Evolutionary conservation across 2,888 invertebrate species (phyloP), one percentile per base, ranked within the genome.

Genomic region (Anticlea derivata): DNA sequence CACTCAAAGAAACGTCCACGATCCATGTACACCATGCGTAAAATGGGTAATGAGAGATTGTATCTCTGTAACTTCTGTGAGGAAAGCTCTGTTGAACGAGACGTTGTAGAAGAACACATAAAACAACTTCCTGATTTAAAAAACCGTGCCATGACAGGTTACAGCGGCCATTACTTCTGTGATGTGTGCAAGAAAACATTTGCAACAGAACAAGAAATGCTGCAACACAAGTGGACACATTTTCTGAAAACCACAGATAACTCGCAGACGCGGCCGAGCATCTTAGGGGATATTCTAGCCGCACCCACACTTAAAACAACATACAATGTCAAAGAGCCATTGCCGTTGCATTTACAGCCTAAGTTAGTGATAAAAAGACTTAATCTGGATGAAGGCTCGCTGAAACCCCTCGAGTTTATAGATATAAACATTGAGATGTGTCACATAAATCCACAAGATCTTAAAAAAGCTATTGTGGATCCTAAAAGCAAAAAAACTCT

Each of bases 201-300:
- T 70, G 70, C 69, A 7, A 78, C 77, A 0, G 86, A 89, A 58
- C 75, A 73, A 0, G 72, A 77, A 3, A 85, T 87, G 83, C 38
- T 87, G 0, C 78, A 83, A 8, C 89, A 89, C 48, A 87, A 88
- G 50, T 87, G 86, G 87, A 72, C 78, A 0, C 88, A 88, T 58
- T 86, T 80, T 54, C 53, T 86, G 1, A 81, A 75, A 26, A 75
- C 70, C 0, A 66, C 66, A 17, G 77, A 81, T n/a, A 78, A 76
- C 33, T 73, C 73, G 0, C 77, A 75, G 46, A 49, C 53, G 4
- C 63, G 66, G 49, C 60, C 58, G 1, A 51, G 54, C 40, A 45
- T 60, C 8, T 29, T 59, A 29, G 49, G 29, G 43, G 35, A 33
- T 4, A 66, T 34, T 0, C 2, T 22, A 24, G n/a, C 4, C 1